Conservation (phyloP, 1,140 invertebrate genomes). For the Neotoxoptera formosana region DNA sequence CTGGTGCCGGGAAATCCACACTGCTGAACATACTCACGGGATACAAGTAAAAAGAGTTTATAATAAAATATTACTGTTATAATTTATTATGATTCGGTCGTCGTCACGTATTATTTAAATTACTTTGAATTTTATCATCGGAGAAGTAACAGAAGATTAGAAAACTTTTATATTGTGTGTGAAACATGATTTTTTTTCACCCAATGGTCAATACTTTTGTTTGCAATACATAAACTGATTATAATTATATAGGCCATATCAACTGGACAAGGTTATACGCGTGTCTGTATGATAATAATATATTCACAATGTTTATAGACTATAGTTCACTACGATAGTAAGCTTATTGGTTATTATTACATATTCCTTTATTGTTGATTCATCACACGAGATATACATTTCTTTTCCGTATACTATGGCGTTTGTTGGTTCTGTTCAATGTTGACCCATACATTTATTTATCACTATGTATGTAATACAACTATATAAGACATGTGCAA, state of each 20-base stretch:
- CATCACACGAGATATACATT: not conserved
- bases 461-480: not conserved
- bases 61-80: not conserved
- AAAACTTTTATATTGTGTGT: too few species aligned
- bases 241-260: not conserved
- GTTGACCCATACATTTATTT: not conserved
- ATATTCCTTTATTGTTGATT: not conserved
- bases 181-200: too few species aligned
- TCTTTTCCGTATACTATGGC: not conserved
- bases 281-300: not conserved
- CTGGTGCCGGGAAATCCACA: conserved; percentile 90
- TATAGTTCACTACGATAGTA: not conserved
- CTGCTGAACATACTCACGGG: conserved; percentile 87
- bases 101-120: not conserved
- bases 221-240: not conserved
- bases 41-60: conserved; percentile 73
- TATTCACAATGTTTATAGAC: not conserved
- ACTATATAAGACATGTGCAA: not conserved
- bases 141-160: not conserved
- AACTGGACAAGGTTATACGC: not conserved
- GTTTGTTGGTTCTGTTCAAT: not conserved
- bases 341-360: not conserved
- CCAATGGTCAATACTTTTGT: not conserved
- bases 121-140: not conserved
- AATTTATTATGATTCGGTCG: not conserved